Base-by-base conservation (phyloP, 2,113 vertebrate species). In the Ctenomys sociabilis region DNA sequence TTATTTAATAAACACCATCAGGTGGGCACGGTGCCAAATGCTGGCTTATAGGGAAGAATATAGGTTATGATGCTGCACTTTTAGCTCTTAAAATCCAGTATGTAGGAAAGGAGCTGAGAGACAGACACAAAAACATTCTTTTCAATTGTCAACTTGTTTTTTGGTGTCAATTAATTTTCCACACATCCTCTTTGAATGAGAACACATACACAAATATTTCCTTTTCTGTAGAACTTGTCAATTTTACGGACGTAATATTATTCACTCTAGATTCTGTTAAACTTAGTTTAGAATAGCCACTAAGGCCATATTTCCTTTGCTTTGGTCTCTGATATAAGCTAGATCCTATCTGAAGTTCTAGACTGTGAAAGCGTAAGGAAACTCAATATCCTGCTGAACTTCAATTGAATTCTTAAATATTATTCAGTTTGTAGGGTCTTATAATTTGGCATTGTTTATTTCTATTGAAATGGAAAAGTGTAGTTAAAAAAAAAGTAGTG, bases 1-100 rank as follows among this genome's bases (percentile, higher is more conserved):
- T 73, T 85, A 83, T 90, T 86, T 77, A 54, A 63, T 92, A 92
- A 90, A 32, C 2, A 32, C 0, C 2, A 19, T 59, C 7, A 49
- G 1, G 11, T n/a, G 30, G 13, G 5, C 21, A 52, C 1, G 12
- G 2, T 72, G 13, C 3, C 49, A n/a, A 0, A 10, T 26, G 1
- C 21, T 64, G 63, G 32, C 7, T 85, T n/a, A 64, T 3, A 72
- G 17, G 63, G 61, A 82, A 95, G n/a, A 49, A 70, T 73, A 49
- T 3, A 75, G 19, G 22, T n/a, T 5, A 35, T 28, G 8, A 2
- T 49, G 21, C 1, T 75, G 22, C 0, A 32, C 21, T 70, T 8
- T n/a, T 0, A 40, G 13, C 22, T 22, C 52, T 91, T 88, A 77
- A 5, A 72, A n/a, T 68, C 35, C 0, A n/a, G 7, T 72, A 2